Conservation (phyloP, 1,140 invertebrate genomes). For the Drosophila santomea region DNA sequence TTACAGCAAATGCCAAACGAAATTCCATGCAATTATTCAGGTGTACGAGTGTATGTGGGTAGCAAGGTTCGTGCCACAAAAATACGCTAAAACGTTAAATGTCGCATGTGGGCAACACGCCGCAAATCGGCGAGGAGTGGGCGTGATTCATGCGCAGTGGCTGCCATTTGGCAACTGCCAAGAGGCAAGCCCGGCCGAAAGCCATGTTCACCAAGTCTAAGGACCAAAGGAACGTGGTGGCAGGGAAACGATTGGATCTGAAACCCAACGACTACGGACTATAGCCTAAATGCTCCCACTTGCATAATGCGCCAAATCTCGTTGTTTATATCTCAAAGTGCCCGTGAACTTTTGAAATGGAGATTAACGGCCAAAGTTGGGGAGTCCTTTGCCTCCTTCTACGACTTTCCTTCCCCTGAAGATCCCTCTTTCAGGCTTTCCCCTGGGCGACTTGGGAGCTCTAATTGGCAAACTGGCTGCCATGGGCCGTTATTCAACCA, state of each 20-base stretch:
- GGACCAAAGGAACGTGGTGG: constrained; percentile 56
- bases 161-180: constrained; percentile 47
- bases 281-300: constrained; percentile 55
- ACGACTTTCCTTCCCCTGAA: background rate
- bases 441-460: background rate
- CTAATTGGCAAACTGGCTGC: constrained; percentile 11
- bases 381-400: background rate
- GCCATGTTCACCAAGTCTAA: constrained; percentile 5
- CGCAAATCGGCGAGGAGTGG: constrained; percentile 9
- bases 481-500: constrained; percentile 2
- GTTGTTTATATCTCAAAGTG: constrained; percentile 38
- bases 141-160: constrained; percentile 43
- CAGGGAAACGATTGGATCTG: constrained; percentile 27
- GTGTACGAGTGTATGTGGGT: background rate
- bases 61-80: constrained; percentile 11
- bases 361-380: constrained; percentile 44
- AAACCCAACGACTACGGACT: constrained; percentile 34
- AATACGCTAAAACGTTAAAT: constrained; percentile 29
- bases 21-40: constrained; percentile 13
- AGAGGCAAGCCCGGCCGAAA: constrained; percentile 7
- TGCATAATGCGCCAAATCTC: constrained; percentile 59
- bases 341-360: constrained; percentile 44
- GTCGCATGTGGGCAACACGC: constrained; percentile 25
- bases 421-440: no score
- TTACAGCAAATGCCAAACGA: constrained; percentile 20